Evolutionary conservation across 2,113 vertebrate genomes (phyloP).

Genomic region (Apteryx mantelli): DNA sequence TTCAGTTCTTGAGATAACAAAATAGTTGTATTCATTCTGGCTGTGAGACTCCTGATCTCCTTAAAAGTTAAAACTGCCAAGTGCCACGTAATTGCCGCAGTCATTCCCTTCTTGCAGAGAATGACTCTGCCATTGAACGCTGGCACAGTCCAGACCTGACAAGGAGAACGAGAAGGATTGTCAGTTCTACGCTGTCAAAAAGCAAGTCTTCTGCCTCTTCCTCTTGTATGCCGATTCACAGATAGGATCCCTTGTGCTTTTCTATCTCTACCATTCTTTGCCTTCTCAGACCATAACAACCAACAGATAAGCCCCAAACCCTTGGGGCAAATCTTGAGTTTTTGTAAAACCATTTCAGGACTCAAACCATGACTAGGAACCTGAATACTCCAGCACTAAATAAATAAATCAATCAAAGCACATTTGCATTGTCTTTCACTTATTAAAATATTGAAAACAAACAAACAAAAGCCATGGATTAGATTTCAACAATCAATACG

Average conservation of each 20-base stretch:
- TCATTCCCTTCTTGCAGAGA: accelerated
- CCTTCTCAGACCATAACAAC: background rate
- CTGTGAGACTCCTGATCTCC: background rate
- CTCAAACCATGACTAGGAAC: background rate
- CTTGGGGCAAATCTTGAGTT: background rate
- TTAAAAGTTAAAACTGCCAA: background rate
- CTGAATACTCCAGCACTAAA: background rate
- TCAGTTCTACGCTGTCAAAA: background rate
- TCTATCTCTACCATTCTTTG: background rate
- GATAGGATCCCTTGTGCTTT: background rate
- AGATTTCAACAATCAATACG: slow-evolving; percentile 1
- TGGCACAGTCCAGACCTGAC: background rate
- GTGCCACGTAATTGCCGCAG: background rate
- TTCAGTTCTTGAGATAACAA: background rate
- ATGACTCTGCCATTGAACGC: accelerated
- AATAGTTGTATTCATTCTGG: background rate
- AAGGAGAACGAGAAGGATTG: background rate
- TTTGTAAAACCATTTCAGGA: accelerated
- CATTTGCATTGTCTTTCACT: background rate
- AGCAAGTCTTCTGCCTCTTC: background rate
- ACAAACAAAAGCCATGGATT: background rate
- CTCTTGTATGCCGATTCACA: background rate
- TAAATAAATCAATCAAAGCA: background rate
- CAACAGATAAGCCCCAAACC: background rate
- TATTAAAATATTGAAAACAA: background rate